Evolutionary conservation across 2,797 vertebrate genomes (phyloP).

Genomic region (Halcyon chelicuti): DNA sequence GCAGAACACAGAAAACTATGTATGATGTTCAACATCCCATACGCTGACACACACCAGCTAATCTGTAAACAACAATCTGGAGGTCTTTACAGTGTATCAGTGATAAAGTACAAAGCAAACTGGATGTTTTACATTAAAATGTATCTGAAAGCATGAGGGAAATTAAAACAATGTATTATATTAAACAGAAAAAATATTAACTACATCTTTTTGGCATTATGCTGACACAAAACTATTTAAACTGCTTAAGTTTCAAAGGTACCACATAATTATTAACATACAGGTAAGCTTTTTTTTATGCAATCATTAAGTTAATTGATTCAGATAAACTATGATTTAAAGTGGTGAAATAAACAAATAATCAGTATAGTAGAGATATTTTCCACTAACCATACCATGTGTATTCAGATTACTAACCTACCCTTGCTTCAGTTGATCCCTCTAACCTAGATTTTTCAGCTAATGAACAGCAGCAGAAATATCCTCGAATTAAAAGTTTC

Average conservation of each 20-base stretch:
- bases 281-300: background rate
- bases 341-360: background rate
- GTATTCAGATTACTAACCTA: background rate
- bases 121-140: background rate
- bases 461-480: background rate
- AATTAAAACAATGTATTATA: background rate
- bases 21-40: background rate
- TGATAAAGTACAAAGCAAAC: background rate
- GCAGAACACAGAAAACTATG: background rate
- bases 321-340: background rate
- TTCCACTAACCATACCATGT: background rate
- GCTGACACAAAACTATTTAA: background rate
- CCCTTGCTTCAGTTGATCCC: background rate
- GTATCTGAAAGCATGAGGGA: background rate
- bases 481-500: background rate
- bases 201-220: background rate
- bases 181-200: background rate
- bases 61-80: background rate
- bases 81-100: background rate
- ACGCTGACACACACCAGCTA: accelerated
- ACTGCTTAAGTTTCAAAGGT: background rate
- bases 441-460: background rate
- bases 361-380: background rate
- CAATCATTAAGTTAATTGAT: background rate
- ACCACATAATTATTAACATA: background rate